Evolutionary conservation across 2,797 vertebrate genomes (phyloP), one percentile per base, ranked within the genome.

Genomic region (Schizopygopsis malacanthus): DNA sequence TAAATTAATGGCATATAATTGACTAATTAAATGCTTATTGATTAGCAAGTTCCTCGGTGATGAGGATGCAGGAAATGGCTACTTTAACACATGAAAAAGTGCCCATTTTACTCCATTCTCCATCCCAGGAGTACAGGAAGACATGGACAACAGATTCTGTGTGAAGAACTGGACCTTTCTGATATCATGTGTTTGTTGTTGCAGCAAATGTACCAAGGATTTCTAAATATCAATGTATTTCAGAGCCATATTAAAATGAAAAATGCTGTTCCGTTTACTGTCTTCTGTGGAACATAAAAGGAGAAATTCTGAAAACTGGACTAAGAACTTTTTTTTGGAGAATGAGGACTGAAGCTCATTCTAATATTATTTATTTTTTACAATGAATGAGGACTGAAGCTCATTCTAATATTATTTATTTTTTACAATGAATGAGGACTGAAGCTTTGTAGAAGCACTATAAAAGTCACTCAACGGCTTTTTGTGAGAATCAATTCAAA

Each of bases 1-100:
- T 93, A 94, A 95, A 94, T 94, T 92, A 93, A 93, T 90, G 91
- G 90, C 91, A 91, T 93, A 92, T 94, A 95, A 95, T 94, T 94
- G 93, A 93, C 94, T 93, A 94, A 95, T 95, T 94, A 95, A 95
- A 94, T 91, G 90, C 93, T 91, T 95, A 95, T 95, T 95, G 95
- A 95, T 95, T 92, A 92, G 92, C 85, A 90, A 91, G 92, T 94
- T 94, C 91, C 52, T 85, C 86, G 65, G 86, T 90, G 92, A 94
- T 93, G 90, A 91, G 91, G 92, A 88, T 85, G 65, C 85, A 90
- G 89, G 92, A 93, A 93, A 90, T 90, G 88, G 91, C 92, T 88
- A 90, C 90, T 91, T 92, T 90, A 90, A 90, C 90, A 88, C 89
- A 88, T 73, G 78, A 88, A 86, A 85, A 86, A 76, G 71, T 77